These are phyloP conservation scores for Psittacula cyanocephala DNA, from an alignment of 2,113 vertebrate genomes.

Conservation along the genomic window DNA sequence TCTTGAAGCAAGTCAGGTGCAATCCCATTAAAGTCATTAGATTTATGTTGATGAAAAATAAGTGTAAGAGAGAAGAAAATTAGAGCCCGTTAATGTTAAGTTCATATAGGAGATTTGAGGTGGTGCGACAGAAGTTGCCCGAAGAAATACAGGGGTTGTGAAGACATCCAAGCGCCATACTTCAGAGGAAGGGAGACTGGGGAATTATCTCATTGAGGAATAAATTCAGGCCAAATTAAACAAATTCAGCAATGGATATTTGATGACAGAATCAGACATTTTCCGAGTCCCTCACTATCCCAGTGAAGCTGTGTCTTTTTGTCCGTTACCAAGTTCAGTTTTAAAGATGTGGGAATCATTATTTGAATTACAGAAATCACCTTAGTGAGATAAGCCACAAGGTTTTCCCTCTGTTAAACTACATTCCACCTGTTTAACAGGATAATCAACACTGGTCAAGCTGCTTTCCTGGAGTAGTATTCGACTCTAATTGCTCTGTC, in stretches of 20 bases:
- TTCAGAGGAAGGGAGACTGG: not conserved
- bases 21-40: not conserved
- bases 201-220: not conserved
- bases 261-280: not conserved
- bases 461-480: constrained; percentile 2
- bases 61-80: not conserved
- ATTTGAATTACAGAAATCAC: not conserved
- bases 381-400: constrained; percentile 1
- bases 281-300: not conserved
- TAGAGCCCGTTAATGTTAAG: not conserved
- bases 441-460: not conserved
- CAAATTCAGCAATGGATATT: not conserved
- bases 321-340: not conserved
- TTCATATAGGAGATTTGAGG: not conserved
- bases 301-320: not conserved
- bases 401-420: not conserved
- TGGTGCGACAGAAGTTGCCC: not conserved
- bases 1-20: not conserved
- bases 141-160: not conserved
- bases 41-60: not conserved
- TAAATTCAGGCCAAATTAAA: not conserved
- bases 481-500: constrained; percentile 17
- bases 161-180: not conserved
- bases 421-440: constrained; percentile 3
- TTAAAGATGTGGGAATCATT: not conserved